A percentile compares a stretch with the other conserved stretches of the same genome.
Conservation (phyloP, 2,797 vertebrate genomes). For the Macropodus opercularis region DNA sequence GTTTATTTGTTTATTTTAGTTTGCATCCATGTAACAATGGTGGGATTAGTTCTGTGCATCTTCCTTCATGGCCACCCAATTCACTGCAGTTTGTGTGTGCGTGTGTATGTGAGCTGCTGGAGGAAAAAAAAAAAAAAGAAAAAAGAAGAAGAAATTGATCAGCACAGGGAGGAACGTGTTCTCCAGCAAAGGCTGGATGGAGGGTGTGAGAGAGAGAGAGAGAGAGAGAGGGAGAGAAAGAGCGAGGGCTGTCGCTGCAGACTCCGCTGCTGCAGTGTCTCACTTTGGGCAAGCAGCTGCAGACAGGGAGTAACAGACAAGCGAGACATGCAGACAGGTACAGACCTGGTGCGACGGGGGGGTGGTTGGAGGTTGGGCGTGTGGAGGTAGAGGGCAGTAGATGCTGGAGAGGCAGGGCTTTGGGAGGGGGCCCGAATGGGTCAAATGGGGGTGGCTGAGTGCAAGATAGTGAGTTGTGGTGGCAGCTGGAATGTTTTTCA, state of each 20-base stretch:
- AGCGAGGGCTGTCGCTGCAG: slow-evolving; percentile 78
- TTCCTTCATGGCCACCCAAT: slow-evolving; percentile 46
- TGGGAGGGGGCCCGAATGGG: slow-evolving; percentile 62
- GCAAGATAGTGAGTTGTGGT: slow-evolving; percentile 21
- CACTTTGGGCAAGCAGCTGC: slow-evolving; percentile 80
- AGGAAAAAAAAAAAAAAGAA: too few species aligned
- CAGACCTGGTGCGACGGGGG: slow-evolving; percentile 62
- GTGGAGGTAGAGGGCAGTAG: slow-evolving; percentile 59
- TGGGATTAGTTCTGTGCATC: slow-evolving; percentile 39
- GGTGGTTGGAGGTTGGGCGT: slow-evolving; percentile 48
- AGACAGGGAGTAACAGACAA: slow-evolving; percentile 75
- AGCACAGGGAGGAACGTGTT: slow-evolving; percentile 78
- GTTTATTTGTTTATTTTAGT: slow-evolving; percentile 12
- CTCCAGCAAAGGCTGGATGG: slow-evolving; percentile 73
- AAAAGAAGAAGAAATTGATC: slow-evolving; percentile 84
- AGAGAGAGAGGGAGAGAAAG: slow-evolving; percentile 57
- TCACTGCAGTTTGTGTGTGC: slow-evolving; percentile 58
- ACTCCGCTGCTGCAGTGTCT: slow-evolving; percentile 80
- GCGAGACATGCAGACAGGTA: slow-evolving; percentile 77
- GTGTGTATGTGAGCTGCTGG: slow-evolving; percentile 41
- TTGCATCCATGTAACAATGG: slow-evolving; percentile 27
- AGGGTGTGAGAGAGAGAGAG: slow-evolving; percentile 66
- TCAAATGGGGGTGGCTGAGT: slow-evolving; percentile 69
- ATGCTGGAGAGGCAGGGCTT: slow-evolving; percentile 64
- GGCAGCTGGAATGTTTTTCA: slow-evolving; percentile 48